Base-by-base conservation (phyloP, 2,888 invertebrate species). In the Scrobipalpa atriplicella region DNA sequence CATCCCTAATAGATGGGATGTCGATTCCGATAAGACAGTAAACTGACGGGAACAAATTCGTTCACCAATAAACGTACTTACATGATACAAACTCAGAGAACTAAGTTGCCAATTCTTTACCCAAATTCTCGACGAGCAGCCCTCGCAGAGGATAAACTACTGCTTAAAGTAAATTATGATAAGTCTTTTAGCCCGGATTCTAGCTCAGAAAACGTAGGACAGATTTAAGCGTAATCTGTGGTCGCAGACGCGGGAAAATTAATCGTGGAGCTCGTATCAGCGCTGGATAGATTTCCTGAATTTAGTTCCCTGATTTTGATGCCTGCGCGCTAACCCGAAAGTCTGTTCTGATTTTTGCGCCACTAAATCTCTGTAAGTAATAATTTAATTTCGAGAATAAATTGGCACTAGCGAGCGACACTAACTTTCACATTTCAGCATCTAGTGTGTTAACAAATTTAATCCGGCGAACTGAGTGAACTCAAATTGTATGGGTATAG, bases 1-100 rank as follows among this genome's bases (percentile, higher is more conserved):
- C 69, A 71, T 72, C 75, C 75, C 70, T 82, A 84, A 83, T 83
- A 77, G 80, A 86, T 85, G 82, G 80, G 77, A 78, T 75, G 78
- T 80, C 78, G 78, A 80, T 79, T 72, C 73, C 70, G 78, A 80
- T 83, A 80, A 81, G 77, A 76, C 79, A 74, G 72, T 79, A 77
- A 77, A 78, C 78, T 78, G 79, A 83, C 79, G 77, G 77, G 76
- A 81, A 81, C 81, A 80, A 79, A 80, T 73, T 71, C 70, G 72
- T 71, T 74, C 74, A 71, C 72, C 75, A 77, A 74, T 68, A 69
- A 67, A 68, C 70, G n/a, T n/a, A 65, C 67, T 54, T 21, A 72
- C 66, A 68, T 72, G 41, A 16, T 16, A 47, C n/a, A 16, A n/a
- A 47, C 47, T 47, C 47, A 2, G n/a, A 43, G 13, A 43, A 41